Percentiles rank a stretch among this genome's conserved stretches.
Conservation (phyloP, 1,140 invertebrate genomes). For the Pomacea maculata region DNA sequence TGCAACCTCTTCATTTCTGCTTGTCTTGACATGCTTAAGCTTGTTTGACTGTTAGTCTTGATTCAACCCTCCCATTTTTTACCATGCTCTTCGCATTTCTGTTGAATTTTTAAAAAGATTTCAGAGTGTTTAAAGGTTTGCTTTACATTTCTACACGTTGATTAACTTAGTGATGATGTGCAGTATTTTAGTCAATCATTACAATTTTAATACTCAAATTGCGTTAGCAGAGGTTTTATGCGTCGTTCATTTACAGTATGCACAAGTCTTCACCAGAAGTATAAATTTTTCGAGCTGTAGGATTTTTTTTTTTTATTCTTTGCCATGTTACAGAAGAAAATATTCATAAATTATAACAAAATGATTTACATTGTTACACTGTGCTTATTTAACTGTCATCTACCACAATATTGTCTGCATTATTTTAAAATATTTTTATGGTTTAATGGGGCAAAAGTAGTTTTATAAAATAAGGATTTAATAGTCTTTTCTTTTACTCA, state of each 20-base stretch:
- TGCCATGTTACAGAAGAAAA: too few relatives aligned
- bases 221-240: too few relatives aligned
- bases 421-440: too few relatives aligned
- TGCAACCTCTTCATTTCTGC: not conserved
- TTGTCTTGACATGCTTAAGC: constrained; percentile 15
- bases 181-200: not conserved
- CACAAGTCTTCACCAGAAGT: too few relatives aligned
- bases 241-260: too few relatives aligned
- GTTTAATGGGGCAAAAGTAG: too few relatives aligned
- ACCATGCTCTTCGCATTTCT: not conserved
- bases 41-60: not conserved
- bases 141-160: not conserved
- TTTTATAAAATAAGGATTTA: too few relatives aligned
- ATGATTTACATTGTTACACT: too few relatives aligned
- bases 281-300: not conserved
- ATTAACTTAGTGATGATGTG: not conserved
- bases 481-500: too few relatives aligned
- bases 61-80: not conserved
- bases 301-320: constrained; percentile 1
- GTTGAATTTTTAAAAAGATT: not conserved
- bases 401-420: too few relatives aligned
- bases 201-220: not conserved
- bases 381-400: too few relatives aligned
- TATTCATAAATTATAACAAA: too few relatives aligned
- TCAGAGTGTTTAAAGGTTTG: constrained; percentile 8